A percentile compares a stretch with the other conserved stretches of the same genome.
Conservation (phyloP, 2,113 vertebrate species). For the Nematolebias whitei region DNA sequence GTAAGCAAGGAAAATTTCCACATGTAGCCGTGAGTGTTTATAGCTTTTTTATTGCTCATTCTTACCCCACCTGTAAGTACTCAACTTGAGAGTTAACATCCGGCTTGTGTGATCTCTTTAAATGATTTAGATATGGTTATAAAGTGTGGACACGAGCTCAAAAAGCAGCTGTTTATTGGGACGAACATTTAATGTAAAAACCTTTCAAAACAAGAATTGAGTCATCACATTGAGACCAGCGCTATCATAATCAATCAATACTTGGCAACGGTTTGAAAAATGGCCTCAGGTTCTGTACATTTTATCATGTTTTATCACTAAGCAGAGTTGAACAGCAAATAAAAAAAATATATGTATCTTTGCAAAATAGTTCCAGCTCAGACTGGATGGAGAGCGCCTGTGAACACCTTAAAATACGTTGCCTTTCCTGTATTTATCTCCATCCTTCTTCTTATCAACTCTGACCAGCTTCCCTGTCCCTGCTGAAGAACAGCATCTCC, state of each 20-base stretch:
- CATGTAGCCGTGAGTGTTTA: slow-evolving; percentile 16
- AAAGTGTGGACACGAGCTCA: background rate
- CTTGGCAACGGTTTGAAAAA: background rate
- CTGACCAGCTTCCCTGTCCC: too few relatives aligned
- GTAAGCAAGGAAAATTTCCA: slow-evolving; percentile 10
- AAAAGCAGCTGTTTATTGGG: slow-evolving; percentile 28
- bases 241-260: slow-evolving; percentile 16
- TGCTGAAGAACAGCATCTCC: too few relatives aligned
- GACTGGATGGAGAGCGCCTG: too few relatives aligned
- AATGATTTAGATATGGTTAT: slow-evolving; percentile 39
- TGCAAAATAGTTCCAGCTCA: too few relatives aligned
- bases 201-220: slow-evolving; percentile 43
- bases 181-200: slow-evolving; percentile 15
- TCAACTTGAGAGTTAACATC: slow-evolving; percentile 27
- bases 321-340: slow-evolving; percentile 14
- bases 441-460: too few relatives aligned
- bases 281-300: background rate
- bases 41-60: slow-evolving; percentile 22
- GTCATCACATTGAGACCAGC: slow-evolving; percentile 18
- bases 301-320: slow-evolving; percentile 15
- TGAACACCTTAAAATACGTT: too few relatives aligned
- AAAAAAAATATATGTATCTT: too few relatives aligned
- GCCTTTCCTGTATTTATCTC: too few relatives aligned
- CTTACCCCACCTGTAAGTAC: slow-evolving; percentile 21
- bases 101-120: slow-evolving; percentile 22